phyloP scores from a whole-genome alignment of 2,113 vertebrate genomes.

The Morone chrysops region DNA sequence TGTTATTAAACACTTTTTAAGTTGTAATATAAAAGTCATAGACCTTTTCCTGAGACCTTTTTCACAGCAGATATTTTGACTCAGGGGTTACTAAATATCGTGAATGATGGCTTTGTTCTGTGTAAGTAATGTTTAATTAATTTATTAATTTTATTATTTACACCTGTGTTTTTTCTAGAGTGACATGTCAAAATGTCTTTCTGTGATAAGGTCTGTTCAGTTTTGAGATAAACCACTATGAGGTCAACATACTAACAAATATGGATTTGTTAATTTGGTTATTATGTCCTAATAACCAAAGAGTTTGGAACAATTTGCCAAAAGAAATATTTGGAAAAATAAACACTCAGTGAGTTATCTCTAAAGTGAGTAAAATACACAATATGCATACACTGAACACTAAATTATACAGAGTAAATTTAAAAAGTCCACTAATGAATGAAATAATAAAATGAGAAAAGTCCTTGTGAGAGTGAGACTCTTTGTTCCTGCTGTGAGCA shows the following conservation, averaged over 20 bases:
- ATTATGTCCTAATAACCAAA: too few species aligned
- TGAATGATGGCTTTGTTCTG: too few species aligned
- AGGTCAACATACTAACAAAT: conserved; percentile 1
- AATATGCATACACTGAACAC: background rate
- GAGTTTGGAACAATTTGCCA: background rate
- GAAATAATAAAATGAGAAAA: conserved; percentile 38
- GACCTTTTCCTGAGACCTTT: background rate
- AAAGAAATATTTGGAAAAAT: background rate
- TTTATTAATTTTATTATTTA: background rate
- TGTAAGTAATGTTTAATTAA: too few species aligned
- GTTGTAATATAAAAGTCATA: background rate
- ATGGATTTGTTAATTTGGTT: background rate
- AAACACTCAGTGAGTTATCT: background rate
- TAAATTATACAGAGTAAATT: conserved; percentile 2
- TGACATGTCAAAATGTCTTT: background rate
- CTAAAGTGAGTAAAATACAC: conserved; percentile 12
- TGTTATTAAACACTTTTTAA: background rate
- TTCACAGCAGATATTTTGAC: background rate
- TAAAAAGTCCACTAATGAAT: conserved; percentile 41
- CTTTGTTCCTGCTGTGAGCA: conserved; percentile 55
- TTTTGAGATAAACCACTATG: too few species aligned
- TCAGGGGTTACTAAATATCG: background rate
- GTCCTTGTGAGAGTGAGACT: conserved; percentile 24
- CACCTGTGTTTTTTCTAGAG: background rate
- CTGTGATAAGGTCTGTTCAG: background rate